Evolutionary conservation across 2,797 vertebrate species (phyloP).

Genomic region (Hozukius guyotensis): DNA sequence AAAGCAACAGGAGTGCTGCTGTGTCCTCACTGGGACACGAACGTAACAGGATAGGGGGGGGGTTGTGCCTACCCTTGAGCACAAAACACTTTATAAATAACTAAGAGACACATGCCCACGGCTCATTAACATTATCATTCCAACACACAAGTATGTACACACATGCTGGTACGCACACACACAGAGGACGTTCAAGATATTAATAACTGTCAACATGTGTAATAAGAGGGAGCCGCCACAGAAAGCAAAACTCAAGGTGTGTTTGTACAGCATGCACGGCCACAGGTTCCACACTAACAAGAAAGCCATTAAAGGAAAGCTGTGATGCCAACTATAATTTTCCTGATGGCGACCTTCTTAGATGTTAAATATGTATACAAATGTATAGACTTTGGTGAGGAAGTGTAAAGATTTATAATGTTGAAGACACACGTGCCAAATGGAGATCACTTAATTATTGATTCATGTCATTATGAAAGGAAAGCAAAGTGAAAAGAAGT

Average conservation of each 20-base stretch:
- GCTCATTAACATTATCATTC: slow-evolving; percentile 78
- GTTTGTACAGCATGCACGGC: not conserved
- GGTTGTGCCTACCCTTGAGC: slow-evolving; percentile 73
- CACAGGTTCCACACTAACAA: not conserved
- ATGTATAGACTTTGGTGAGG: no score
- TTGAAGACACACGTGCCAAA: not conserved
- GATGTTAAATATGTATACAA: not conserved
- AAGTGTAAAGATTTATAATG: not conserved
- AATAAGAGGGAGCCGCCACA: slow-evolving; percentile 25
- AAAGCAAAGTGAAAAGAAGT: not conserved
- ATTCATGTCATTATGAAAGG: not conserved
- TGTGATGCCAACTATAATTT: not conserved
- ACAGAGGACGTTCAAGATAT: slow-evolving; percentile 45
- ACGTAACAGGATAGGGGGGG: slow-evolving; percentile 68
- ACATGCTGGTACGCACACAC: slow-evolving; percentile 1
- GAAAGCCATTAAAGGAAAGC: not conserved
- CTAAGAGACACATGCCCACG: slow-evolving; percentile 70
- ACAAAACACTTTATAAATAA: slow-evolving; percentile 85
- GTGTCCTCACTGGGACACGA: slow-evolving; percentile 45
- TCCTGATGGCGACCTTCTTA: not conserved
- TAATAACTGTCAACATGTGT: slow-evolving; percentile 59
- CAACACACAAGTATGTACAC: slow-evolving; percentile 37
- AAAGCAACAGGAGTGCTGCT: slow-evolving; percentile 52
- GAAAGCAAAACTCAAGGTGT: not conserved
- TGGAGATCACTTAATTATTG: not conserved